Conservation (phyloP, 37 sponge, comb jelly and placozoan species). For the Dysidea cf. avara region DNA sequence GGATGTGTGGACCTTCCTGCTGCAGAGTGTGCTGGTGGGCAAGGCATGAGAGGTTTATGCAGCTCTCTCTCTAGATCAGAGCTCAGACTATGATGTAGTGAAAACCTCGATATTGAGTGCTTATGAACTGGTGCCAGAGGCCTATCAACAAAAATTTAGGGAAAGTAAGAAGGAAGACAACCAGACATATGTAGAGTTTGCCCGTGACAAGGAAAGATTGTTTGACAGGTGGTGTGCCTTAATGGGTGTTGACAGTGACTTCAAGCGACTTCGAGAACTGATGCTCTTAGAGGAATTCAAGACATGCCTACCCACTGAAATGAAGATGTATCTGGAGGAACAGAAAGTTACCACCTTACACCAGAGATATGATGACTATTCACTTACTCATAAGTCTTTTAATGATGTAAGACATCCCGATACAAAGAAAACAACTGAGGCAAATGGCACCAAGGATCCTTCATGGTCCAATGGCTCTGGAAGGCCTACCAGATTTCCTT, state of each 20-base stretch:
- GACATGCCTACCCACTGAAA: not conserved
- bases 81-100: slow-evolving; percentile 3
- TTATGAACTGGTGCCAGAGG: slow-evolving; percentile 42
- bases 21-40: no score
- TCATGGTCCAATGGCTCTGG: no score
- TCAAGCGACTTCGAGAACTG: no score
- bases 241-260: no score
- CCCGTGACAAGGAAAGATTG: no score
- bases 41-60: slow-evolving; percentile 26
- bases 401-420: no score
- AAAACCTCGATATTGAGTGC: slow-evolving; percentile 31
- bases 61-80: slow-evolving; percentile 1
- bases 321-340: slow-evolving; percentile 4
- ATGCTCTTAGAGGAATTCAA: slow-evolving; percentile 12
- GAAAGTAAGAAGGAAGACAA: not conserved
- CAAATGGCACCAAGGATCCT: no score
- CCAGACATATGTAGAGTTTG: slow-evolving; percentile 30
- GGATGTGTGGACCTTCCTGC: no score
- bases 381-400: no score
- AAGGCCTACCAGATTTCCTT: no score
- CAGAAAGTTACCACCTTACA: slow-evolving; percentile 1
- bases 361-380: slow-evolving; percentile 22
- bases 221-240: no score
- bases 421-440: slow-evolving; percentile 10
- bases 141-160: slow-evolving; percentile 35